Evolutionary conservation across 1,140 invertebrate genomes (phyloP).

Genomic region (Bilobella aurantiaca): DNA sequence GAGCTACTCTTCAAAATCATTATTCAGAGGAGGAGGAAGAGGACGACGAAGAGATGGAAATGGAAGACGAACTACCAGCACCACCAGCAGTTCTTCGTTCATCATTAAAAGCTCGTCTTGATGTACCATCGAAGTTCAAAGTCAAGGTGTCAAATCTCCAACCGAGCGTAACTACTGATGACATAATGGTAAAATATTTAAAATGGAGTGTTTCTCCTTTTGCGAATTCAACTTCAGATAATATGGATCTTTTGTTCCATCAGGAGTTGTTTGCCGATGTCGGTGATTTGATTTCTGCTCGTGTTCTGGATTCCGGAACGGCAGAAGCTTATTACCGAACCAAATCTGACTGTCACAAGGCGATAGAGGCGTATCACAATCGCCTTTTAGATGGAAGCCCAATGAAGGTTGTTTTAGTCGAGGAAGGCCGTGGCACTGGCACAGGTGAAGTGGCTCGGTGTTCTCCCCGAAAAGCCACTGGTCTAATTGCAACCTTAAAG

Average conservation of each 20-base stretch:
- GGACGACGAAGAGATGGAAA: conserved; percentile 8
- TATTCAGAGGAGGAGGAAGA: not conserved
- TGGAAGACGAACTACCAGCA: not conserved
- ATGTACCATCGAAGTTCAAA: conserved; percentile 32
- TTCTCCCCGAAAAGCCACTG: not conserved
- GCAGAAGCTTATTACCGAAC: conserved; percentile 45
- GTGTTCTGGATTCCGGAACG: conserved; percentile 40
- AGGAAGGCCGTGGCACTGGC: not conserved
- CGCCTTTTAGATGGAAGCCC: conserved; percentile 27
- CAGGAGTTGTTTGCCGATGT: conserved; percentile 49
- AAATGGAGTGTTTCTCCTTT: not conserved
- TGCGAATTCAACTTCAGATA: not conserved
- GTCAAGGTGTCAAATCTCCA: conserved; percentile 46
- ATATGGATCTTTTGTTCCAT: conserved; percentile 4
- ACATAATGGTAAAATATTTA: conserved; percentile 40
- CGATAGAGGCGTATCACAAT: conserved; percentile 46
- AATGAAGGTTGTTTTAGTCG: conserved; percentile 21
- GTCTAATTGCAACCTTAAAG: conserved; percentile 19
- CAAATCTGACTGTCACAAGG: conserved; percentile 42
- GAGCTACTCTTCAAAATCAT: not conserved
- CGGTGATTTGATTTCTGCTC: conserved; percentile 42
- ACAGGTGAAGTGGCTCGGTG: too few species aligned
- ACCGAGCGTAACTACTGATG: conserved; percentile 44
- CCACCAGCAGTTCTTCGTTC: not conserved
- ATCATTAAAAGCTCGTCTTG: conserved; percentile 19